phyloP scores from a whole-genome alignment of 2,797 vertebrate species.

The Acestrorhynchus altus region DNA sequence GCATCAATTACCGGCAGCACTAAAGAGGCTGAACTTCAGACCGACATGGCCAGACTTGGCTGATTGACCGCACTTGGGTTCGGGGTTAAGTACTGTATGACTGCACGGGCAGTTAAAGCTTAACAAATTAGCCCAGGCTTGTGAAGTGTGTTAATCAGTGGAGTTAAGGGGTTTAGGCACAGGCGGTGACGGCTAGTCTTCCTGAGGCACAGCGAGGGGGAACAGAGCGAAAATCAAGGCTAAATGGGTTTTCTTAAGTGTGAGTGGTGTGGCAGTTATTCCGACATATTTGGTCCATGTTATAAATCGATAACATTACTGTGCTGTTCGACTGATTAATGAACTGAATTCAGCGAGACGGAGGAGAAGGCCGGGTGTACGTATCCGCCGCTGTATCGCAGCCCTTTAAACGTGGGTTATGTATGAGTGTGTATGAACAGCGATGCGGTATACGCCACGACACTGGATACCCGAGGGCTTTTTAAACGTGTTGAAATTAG shows the following conservation, averaged over 20 bases:
- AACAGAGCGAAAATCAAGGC: background rate
- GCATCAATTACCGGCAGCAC: no score
- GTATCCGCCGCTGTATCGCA: background rate
- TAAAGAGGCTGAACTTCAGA: background rate
- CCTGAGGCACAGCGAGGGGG: conserved; percentile 32
- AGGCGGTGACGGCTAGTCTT: conserved; percentile 45
- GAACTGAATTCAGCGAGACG: no score
- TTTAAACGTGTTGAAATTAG: conserved; percentile 60
- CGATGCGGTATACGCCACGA: background rate
- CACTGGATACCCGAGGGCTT: background rate
- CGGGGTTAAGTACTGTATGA: no score
- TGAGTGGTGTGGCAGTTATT: background rate
- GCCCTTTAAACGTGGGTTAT: background rate
- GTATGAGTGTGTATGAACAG: background rate
- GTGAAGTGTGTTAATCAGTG: background rate
- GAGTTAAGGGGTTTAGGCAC: conserved; percentile 41
- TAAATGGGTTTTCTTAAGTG: conserved; percentile 33
- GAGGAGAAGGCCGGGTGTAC: background rate
- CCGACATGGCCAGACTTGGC: background rate
- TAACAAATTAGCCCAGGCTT: background rate
- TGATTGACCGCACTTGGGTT: no score
- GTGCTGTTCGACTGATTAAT: background rate
- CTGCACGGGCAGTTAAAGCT: background rate
- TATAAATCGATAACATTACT: background rate
- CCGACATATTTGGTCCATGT: conserved; percentile 50